Conservation (phyloP, 2,113 vertebrate species). For the Ochotona princeps region DNA sequence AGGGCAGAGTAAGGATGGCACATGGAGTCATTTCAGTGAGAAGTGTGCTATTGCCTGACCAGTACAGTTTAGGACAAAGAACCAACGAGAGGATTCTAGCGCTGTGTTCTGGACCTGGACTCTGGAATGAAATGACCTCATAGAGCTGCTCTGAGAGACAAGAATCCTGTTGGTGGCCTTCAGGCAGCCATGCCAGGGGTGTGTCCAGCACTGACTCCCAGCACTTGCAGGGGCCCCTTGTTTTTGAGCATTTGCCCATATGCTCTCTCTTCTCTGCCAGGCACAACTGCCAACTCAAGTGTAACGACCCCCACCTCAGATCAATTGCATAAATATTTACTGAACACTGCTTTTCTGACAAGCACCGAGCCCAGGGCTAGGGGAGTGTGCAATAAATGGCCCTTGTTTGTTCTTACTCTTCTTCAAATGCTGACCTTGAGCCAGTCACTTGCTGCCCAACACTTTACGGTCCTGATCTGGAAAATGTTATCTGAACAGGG, state of each 20-base stretch:
- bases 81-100: not conserved
- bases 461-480: conserved; percentile 17
- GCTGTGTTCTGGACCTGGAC: not conserved
- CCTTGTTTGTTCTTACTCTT: conserved; percentile 22
- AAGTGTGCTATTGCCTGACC: not conserved
- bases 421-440: conserved; percentile 1
- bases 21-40: not conserved
- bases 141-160: not conserved
- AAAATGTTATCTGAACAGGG: not conserved
- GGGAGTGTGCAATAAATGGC: not conserved
- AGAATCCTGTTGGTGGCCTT: not conserved
- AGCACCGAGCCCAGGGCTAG: not conserved
- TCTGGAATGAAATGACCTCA: not conserved
- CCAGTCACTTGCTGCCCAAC: not conserved
- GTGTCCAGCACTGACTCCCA: not conserved
- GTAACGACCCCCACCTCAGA: conserved; percentile 8
- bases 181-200: not conserved
- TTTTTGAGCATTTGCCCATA: not conserved
- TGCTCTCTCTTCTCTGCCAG: conserved; percentile 8
- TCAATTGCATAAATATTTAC: conserved; percentile 67
- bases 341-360: conserved; percentile 27
- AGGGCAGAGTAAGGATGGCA: not conserved
- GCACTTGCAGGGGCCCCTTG: not conserved
- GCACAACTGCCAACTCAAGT: not conserved
- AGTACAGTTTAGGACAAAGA: not conserved